Conservation (phyloP, 2,888 invertebrate species). For the Tetheella fluctuosa region DNA sequence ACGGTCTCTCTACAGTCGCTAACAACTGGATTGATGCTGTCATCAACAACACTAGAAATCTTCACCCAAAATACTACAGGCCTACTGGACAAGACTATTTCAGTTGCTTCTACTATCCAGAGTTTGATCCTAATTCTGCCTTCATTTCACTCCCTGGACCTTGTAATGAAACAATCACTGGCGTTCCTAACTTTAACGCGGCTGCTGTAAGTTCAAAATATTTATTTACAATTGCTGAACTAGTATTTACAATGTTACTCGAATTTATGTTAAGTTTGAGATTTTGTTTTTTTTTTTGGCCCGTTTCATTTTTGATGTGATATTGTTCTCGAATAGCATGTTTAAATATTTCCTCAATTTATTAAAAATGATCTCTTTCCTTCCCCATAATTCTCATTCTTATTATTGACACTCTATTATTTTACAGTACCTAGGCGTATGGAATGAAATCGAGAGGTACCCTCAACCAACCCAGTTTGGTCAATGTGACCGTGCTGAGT, state of each 20-base stretch:
- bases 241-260: neutral
- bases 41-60: conserved; percentile 49
- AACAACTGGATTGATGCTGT: conserved; percentile 42
- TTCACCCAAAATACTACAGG: conserved; percentile 61
- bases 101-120: conserved; percentile 72
- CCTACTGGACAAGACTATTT: conserved; percentile 52
- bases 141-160: conserved; percentile 57
- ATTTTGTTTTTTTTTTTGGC: too few species aligned
- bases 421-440: conserved; percentile 71
- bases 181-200: conserved; percentile 53
- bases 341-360: too few species aligned
- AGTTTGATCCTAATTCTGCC: conserved; percentile 44
- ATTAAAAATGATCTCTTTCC: neutral
- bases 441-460: conserved; percentile 87
- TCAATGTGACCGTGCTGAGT: conserved; percentile 85
- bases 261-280: neutral
- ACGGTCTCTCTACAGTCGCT: conserved; percentile 49
- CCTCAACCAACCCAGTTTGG: conserved; percentile 85
- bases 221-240: too few species aligned
- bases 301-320: too few species aligned
- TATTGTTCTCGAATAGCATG: too few species aligned
- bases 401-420: conserved; percentile 12
- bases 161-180: conserved; percentile 56
- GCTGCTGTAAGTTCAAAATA: conserved; percentile 45
- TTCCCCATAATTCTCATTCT: neutral